Evolutionary conservation across 2,113 vertebrate genomes (phyloP).

Genomic region (Eulemur rufifrons): DNA sequence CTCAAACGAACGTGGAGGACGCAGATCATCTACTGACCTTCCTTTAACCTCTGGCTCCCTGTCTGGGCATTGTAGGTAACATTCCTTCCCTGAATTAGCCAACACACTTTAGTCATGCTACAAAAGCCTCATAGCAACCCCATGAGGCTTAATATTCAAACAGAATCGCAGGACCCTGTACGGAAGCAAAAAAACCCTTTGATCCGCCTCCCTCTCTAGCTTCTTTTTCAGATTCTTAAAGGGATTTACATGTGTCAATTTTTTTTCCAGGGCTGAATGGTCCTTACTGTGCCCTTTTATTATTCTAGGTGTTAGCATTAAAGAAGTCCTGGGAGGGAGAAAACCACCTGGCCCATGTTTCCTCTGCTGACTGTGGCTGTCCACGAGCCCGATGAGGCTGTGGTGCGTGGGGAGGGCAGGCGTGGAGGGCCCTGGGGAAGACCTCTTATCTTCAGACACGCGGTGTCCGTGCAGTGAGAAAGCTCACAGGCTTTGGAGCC

Average conservation of each 20-base stretch:
- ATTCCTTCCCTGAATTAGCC: not conserved
- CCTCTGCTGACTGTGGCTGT: not conserved
- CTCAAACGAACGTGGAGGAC: not conserved
- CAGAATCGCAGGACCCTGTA: not conserved
- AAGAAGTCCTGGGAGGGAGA: not conserved
- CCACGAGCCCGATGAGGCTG: not conserved
- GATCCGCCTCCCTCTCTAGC: not conserved
- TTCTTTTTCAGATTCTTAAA: not conserved
- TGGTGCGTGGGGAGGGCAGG: not conserved
- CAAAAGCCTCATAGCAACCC: not conserved
- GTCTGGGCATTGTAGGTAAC: not conserved
- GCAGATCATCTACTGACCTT: not conserved
- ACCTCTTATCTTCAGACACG: not conserved
- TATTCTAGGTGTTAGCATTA: not conserved
- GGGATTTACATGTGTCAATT: not conserved
- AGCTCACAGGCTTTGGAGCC: not conserved
- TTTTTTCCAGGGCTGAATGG: not conserved
- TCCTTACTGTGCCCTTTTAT: not conserved
- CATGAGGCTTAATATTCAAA: not conserved
- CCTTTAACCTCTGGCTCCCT: conserved; percentile 7
- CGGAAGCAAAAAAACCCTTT: not conserved
- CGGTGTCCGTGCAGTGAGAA: not conserved
- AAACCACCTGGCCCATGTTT: not conserved
- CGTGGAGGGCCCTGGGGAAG: not conserved
- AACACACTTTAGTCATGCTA: not conserved